phyloP scores from a whole-genome alignment of 2,888 invertebrate species.

The Luperina nickerlii region DNA sequence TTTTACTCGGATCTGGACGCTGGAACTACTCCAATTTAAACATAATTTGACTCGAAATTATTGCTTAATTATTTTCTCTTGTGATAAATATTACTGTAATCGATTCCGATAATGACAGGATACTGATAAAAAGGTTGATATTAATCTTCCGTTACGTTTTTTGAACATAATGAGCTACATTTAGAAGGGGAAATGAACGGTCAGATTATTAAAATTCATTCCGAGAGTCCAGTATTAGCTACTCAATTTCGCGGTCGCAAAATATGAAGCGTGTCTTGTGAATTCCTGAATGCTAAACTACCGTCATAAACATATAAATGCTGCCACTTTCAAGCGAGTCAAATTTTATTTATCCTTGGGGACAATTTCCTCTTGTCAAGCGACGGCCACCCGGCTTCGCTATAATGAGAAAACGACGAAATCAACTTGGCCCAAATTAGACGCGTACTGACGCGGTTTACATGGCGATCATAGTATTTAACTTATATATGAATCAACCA shows the following conservation, averaged over 20 bases:
- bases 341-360: conserved; percentile 87
- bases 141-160: conserved; percentile 30
- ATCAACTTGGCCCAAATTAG: conserved; percentile 87
- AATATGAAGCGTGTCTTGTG: conserved; percentile 58
- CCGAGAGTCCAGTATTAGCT: conserved; percentile 25
- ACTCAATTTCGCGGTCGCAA: conserved; percentile 40
- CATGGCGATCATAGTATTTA: conserved; percentile 69
- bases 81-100: conserved; percentile 61
- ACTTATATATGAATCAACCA: neutral
- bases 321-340: conserved; percentile 81
- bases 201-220: conserved; percentile 20
- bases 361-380: conserved; percentile 89
- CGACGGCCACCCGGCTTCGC: conserved; percentile 87
- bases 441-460: conserved; percentile 77
- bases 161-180: conserved; percentile 18
- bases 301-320: conserved; percentile 86
- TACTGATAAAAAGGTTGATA: conserved; percentile 30
- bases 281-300: conserved; percentile 73
- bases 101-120: conserved; percentile 44
- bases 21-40: conserved; percentile 67
- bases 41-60: conserved; percentile 57
- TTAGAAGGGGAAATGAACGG: conserved; percentile 7
- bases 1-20: conserved; percentile 55
- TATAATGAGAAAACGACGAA: conserved; percentile 87
- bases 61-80: conserved; percentile 63